These are phyloP conservation scores for Penaeus indicus DNA, from an alignment of 1,140 invertebrate species.

Conservation along the genomic window DNA sequence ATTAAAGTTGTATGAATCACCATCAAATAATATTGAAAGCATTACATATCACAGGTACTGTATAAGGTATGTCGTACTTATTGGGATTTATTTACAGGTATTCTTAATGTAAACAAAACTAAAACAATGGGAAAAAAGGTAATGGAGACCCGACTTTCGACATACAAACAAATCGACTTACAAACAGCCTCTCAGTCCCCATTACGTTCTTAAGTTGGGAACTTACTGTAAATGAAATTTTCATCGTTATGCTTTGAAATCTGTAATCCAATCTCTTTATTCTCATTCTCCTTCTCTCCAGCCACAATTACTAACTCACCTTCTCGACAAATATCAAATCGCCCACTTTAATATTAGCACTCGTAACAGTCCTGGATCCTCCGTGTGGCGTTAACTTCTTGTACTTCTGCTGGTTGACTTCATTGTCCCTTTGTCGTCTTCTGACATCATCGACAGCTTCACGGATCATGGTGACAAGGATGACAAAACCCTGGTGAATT, in stretches of 20 bases:
- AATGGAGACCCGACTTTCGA: no score
- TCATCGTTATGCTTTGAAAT: background rate
- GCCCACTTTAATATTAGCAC: conserved; percentile 71
- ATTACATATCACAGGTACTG: no score
- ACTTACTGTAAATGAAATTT: no score
- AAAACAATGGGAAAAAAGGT: no score
- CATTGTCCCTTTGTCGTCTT: conserved; percentile 74
- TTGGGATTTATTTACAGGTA: no score
- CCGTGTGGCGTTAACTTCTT: conserved; percentile 70
- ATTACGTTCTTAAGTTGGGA: no score
- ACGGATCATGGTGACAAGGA: conserved; percentile 94
- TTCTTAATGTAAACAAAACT: no score
- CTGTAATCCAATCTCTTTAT: background rate
- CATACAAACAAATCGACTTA: no score
- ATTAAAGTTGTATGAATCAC: no score
- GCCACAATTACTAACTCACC: conserved; percentile 12
- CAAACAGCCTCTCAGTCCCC: no score
- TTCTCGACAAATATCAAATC: conserved; percentile 64
- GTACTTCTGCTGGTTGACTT: conserved; percentile 74
- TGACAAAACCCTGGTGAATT: conserved; percentile 86
- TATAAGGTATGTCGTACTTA: no score
- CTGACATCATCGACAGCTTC: conserved; percentile 97
- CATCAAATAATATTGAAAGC: no score
- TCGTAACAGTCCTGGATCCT: conserved; percentile 71
- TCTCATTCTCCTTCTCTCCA: background rate